A percentile compares a stretch with the other conserved stretches of the same genome.
phyloP scores from a whole-genome alignment of 2,113 vertebrate species.

The Anser brachyrhynchus region DNA sequence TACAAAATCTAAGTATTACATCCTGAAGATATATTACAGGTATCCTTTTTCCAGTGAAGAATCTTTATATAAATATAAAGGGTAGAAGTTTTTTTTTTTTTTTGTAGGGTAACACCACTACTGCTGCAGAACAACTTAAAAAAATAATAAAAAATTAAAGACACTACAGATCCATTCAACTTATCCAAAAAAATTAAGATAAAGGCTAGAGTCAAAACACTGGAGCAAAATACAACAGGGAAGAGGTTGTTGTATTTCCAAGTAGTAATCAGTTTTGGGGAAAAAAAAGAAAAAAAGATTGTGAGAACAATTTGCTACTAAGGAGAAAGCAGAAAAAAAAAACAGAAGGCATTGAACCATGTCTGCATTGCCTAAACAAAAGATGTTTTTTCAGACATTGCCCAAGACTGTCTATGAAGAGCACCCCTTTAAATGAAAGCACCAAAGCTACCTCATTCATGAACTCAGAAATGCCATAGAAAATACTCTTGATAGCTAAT shows the following conservation, averaged over 20 bases:
- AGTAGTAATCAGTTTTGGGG: neutral
- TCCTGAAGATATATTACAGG: neutral
- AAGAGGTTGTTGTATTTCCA: neutral
- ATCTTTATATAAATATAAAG: neutral
- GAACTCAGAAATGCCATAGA: neutral
- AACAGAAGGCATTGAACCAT: neutral
- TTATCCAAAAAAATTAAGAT: neutral
- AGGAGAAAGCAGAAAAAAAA: neutral
- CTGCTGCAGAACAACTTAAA: neutral
- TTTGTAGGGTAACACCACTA: neutral
- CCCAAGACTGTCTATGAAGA: neutral
- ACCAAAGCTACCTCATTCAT: conserved; percentile 2
- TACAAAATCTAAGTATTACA: neutral
- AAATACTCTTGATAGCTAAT: neutral
- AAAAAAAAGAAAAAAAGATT: neutral
- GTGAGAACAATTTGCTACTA: neutral
- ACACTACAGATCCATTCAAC: neutral
- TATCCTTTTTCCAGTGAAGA: neutral
- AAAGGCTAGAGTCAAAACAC: neutral
- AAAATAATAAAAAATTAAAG: neutral
- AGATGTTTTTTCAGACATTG: neutral
- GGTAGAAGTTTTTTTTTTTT: neutral
- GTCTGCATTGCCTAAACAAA: neutral
- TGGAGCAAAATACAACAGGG: neutral
- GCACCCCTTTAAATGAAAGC: conserved; percentile 8